phyloP scores from a whole-genome alignment of 1,140 invertebrate genomes.

The Zaprionus vittiger region DNA sequence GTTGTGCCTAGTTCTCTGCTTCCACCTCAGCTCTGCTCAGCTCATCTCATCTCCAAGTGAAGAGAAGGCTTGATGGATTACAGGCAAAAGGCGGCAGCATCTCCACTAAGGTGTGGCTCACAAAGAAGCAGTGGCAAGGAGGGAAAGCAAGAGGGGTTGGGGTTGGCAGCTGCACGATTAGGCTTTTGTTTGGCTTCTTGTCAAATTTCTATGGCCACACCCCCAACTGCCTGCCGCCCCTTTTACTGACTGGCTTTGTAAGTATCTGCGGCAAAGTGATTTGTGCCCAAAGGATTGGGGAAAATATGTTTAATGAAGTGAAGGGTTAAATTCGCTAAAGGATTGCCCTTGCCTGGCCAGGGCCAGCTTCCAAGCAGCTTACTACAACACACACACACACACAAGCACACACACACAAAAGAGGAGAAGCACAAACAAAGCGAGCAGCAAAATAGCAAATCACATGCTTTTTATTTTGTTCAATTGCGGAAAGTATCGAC shows the following conservation, averaged over 20 bases:
- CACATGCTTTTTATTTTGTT: slow-evolving; percentile 18
- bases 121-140: background rate
- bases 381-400: slow-evolving; percentile 18
- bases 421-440: slow-evolving; percentile 29
- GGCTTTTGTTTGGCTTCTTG: slow-evolving; percentile 80
- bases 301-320: slow-evolving; percentile 83
- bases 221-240: slow-evolving; percentile 23
- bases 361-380: slow-evolving; percentile 54
- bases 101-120: slow-evolving; percentile 49
- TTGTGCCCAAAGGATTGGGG: slow-evolving; percentile 66
- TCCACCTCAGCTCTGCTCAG: slow-evolving; percentile 14
- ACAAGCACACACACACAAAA: slow-evolving; percentile 16
- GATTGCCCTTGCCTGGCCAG: slow-evolving; percentile 10
- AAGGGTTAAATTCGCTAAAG: slow-evolving; percentile 73
- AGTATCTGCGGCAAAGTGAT: slow-evolving; percentile 75
- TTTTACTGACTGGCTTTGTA: slow-evolving; percentile 45
- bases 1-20: slow-evolving; percentile 33
- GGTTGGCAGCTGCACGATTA: slow-evolving; percentile 72
- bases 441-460: slow-evolving; percentile 8
- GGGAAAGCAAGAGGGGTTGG: too few species aligned
- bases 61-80: slow-evolving; percentile 75
- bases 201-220: slow-evolving; percentile 79
- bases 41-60: slow-evolving; percentile 34
- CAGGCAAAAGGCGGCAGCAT: slow-evolving; percentile 75
- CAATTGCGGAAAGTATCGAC: slow-evolving; percentile 54